These are phyloP conservation scores for Sminthurinus signatus DNA, from an alignment of 1,140 invertebrate genomes.

Conservation along the genomic window DNA sequence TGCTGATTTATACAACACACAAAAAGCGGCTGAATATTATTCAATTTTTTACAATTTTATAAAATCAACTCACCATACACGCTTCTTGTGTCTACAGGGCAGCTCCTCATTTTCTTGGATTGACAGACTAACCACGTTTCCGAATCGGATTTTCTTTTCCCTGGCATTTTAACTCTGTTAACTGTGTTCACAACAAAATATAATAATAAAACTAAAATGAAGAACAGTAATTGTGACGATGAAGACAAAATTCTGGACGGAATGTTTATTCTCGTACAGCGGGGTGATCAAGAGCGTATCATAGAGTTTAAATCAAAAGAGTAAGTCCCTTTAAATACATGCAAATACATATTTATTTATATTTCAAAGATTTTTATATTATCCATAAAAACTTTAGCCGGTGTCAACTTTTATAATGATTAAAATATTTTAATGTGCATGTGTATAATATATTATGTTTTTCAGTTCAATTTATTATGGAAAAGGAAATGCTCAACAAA, in stretches of 20 bases:
- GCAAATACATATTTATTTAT: background rate
- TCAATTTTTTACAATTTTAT: too few relatives aligned
- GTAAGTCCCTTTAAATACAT: constrained; percentile 18
- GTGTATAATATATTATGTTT: background rate
- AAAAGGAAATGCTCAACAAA: constrained; percentile 23
- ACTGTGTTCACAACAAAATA: background rate
- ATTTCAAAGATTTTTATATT: background rate
- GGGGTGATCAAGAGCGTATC: constrained; percentile 27
- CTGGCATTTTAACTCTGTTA: constrained; percentile 20
- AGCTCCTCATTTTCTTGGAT: constrained; percentile 31
- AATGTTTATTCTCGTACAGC: constrained; percentile 21
- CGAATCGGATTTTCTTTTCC: constrained; percentile 30
- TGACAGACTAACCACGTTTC: constrained; percentile 33
- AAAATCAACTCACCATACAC: constrained; percentile 26
- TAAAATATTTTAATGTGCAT: background rate
- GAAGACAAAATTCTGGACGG: constrained; percentile 23
- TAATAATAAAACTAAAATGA: background rate
- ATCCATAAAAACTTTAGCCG: background rate
- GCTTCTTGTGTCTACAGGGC: background rate
- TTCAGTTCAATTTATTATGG: constrained; percentile 28
- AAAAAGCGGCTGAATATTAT: too few relatives aligned
- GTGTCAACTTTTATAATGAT: background rate
- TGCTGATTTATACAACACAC: background rate
- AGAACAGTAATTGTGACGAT: background rate
- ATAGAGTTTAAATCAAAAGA: constrained; percentile 26